Percentiles rank a stretch among this genome's conserved stretches.
Conservation (phyloP, 2,113 vertebrate genomes). For the Dryoscopus gambensis region DNA sequence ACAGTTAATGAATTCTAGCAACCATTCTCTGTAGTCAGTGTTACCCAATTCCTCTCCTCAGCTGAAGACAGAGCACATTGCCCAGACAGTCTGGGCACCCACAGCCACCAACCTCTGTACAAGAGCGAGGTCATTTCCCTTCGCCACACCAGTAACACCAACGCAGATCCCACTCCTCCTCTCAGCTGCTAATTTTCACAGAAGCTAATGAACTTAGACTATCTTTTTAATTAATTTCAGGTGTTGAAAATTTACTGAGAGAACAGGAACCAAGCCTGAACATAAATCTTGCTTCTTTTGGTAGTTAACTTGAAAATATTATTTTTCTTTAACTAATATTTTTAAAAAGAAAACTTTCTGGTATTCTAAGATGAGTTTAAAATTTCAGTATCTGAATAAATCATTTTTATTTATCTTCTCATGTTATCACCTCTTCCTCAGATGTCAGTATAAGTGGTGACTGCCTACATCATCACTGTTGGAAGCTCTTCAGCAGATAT, state of each 20-base stretch:
- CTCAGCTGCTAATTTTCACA: not conserved
- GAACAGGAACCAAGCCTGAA: not conserved
- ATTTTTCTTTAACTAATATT: not conserved
- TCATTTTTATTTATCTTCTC: not conserved
- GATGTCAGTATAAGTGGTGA: not conserved
- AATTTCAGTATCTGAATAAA: not conserved
- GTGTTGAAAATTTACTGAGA: not conserved
- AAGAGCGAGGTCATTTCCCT: not conserved
- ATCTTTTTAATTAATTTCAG: not conserved
- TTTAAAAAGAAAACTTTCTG: not conserved
- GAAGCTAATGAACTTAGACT: not conserved
- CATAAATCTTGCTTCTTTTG: not conserved
- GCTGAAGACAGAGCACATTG: not conserved
- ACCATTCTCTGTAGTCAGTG: not conserved
- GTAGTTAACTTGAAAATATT: not conserved
- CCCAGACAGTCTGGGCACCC: not conserved
- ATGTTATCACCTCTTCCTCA: not conserved
- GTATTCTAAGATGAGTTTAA: not conserved
- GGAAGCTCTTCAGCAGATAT: not conserved
- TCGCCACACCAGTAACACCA: not conserved
- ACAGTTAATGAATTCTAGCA: not conserved
- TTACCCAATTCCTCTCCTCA: not conserved
- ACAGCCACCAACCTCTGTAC: accelerated
- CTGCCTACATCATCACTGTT: not conserved
- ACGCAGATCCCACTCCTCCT: not conserved